These are phyloP conservation scores for Phrixothrix hirtus DNA, from an alignment of 2,888 invertebrate species.

Conservation along the genomic window DNA sequence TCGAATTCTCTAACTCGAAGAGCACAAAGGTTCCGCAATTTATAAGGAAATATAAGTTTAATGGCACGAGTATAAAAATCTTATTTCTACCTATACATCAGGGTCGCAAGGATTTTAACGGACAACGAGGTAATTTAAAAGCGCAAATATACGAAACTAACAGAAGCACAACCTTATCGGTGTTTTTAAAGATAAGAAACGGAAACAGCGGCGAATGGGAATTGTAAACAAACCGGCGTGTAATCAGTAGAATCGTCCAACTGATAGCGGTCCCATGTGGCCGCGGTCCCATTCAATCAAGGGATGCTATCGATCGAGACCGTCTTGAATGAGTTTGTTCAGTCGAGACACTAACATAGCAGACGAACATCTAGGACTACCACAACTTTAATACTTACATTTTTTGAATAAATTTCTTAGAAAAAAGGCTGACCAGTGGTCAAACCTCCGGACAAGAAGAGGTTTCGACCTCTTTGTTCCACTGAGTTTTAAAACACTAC, in stretches of 20 bases:
- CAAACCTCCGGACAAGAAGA: constrained; percentile 23
- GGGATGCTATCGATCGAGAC: constrained; percentile 42
- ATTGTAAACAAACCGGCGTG: constrained; percentile 47
- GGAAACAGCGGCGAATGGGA: constrained; percentile 35
- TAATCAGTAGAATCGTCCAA: constrained; percentile 40
- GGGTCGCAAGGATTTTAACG: constrained; percentile 30
- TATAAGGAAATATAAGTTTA: constrained; percentile 34
- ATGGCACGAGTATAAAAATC: constrained; percentile 29
- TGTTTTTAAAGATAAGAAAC: constrained; percentile 21
- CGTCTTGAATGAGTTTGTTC: constrained; percentile 26
- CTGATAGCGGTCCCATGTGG: constrained; percentile 44
- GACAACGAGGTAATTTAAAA: constrained; percentile 21
- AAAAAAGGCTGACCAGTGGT: constrained; percentile 15
- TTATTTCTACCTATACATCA: constrained; percentile 21
- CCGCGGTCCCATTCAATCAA: constrained; percentile 47
- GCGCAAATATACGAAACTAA: constrained; percentile 25
- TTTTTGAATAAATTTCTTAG: constrained; percentile 4
- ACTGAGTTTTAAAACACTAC: constrained; percentile 28
- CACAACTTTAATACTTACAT: constrained; percentile 27
- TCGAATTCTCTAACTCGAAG: constrained; percentile 15
- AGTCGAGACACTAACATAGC: constrained; percentile 23
- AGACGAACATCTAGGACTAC: constrained; percentile 24
- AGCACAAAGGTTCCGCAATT: constrained; percentile 31
- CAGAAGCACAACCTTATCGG: constrained; percentile 18
- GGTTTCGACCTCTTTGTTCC: constrained; percentile 26